Conservation (phyloP, 2,888 invertebrate species). For the Thymelicus lineola region DNA sequence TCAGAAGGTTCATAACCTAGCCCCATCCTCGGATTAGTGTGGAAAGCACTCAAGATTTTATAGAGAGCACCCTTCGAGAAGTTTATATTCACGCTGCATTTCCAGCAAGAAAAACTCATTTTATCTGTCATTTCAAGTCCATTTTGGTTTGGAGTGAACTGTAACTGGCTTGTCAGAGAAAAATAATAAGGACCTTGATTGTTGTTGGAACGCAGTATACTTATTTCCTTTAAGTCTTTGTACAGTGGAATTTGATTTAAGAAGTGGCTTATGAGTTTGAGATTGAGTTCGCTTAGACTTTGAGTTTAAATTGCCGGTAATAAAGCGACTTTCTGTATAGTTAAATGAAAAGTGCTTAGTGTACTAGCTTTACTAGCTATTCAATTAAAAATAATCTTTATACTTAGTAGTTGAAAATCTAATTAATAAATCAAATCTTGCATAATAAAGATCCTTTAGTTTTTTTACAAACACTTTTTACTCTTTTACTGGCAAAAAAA, state of each 20-base stretch:
- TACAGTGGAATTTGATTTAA: too few species aligned
- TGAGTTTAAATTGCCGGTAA: too few species aligned
- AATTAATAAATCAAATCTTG: too few species aligned
- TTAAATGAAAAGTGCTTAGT: too few species aligned
- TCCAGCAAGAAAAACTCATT: slow-evolving; percentile 11
- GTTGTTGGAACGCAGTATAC: neutral
- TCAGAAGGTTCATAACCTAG: slow-evolving; percentile 30
- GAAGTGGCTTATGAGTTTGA: too few species aligned
- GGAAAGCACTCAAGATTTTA: slow-evolving; percentile 50
- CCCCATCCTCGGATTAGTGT: slow-evolving; percentile 45
- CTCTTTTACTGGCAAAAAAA: neutral
- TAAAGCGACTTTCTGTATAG: too few species aligned
- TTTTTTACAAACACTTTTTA: too few species aligned
- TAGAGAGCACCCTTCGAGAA: slow-evolving; percentile 39
- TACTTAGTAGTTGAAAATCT: too few species aligned
- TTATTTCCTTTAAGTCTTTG: neutral
- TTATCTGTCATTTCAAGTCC: slow-evolving; percentile 24
- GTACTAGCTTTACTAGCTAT: too few species aligned
- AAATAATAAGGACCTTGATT: neutral
- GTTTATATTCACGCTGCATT: slow-evolving; percentile 33
- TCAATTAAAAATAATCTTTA: too few species aligned
- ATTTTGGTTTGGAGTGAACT: slow-evolving; percentile 7
- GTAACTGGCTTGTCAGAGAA: neutral
- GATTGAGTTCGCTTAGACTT: too few species aligned
- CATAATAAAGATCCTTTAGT: too few species aligned